Conservation (phyloP, 2,888 invertebrate species). For the Drosophila maculinotata region DNA sequence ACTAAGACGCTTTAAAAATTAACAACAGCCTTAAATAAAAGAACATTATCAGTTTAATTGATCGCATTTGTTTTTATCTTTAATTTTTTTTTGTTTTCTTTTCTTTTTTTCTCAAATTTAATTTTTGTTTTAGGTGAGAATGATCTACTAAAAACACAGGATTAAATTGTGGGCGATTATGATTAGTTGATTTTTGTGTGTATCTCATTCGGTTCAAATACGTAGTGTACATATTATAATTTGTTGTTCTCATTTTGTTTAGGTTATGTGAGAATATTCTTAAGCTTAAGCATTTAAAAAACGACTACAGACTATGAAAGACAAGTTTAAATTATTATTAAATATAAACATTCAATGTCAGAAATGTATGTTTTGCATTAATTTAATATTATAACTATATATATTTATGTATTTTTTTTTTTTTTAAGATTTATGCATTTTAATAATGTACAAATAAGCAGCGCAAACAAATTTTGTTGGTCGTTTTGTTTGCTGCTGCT, state of each 20-base stretch:
- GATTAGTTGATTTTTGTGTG: slow-evolving; percentile 57
- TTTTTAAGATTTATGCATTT: slow-evolving; percentile 29
- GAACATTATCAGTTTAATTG: slow-evolving; percentile 24
- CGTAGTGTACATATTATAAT: slow-evolving; percentile 21
- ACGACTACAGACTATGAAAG: slow-evolving; percentile 70
- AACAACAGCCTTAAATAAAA: slow-evolving; percentile 13
- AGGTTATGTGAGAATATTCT: slow-evolving; percentile 65
- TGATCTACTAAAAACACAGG: slow-evolving; percentile 65
- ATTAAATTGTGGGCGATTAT: slow-evolving; percentile 65
- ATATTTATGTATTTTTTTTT: slow-evolving; percentile 28
- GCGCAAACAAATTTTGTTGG: slow-evolving; percentile 34
- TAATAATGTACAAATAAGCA: slow-evolving; percentile 63
- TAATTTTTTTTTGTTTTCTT: slow-evolving; percentile 35
- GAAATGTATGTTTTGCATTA: slow-evolving; percentile 57
- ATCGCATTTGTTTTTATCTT: slow-evolving; percentile 55
- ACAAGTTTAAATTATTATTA: slow-evolving; percentile 64
- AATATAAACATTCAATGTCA: slow-evolving; percentile 68
- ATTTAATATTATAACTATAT: slow-evolving; percentile 48
- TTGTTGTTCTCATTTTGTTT: slow-evolving; percentile 40
- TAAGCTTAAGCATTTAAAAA: slow-evolving; percentile 79
- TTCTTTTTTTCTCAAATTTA: slow-evolving; percentile 33
- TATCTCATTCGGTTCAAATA: slow-evolving; percentile 49
- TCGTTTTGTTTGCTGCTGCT: slow-evolving; percentile 29
- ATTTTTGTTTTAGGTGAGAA: slow-evolving; percentile 47
- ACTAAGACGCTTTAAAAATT: too few relatives aligned